A percentile compares a stretch with the other conserved stretches of the same genome.
phyloP scores from a whole-genome alignment of 2,888 invertebrate species.

The Cheilosia scutellata region DNA sequence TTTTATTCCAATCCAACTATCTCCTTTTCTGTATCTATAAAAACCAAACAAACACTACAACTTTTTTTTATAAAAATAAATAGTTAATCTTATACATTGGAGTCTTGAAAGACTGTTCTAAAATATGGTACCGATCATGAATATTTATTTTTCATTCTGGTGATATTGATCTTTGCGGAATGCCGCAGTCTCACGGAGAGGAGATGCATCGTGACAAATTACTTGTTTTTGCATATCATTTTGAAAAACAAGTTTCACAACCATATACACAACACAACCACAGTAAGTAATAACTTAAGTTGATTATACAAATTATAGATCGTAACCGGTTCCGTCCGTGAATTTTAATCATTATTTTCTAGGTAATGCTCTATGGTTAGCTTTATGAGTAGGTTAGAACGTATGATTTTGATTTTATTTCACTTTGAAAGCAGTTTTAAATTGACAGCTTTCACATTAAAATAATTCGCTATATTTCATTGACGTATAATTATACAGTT shows the following conservation, averaged over 20 bases:
- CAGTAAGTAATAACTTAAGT: slow-evolving; percentile 19
- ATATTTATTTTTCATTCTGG: slow-evolving; percentile 15
- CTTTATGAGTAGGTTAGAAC: no score
- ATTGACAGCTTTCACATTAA: no score
- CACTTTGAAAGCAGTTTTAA: no score
- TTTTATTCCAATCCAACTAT: no score
- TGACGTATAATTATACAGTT: no score
- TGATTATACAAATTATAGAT: slow-evolving; percentile 25
- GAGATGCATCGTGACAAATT: slow-evolving; percentile 58
- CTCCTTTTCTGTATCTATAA: background rate
- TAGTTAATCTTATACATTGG: background rate
- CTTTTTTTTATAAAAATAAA: background rate
- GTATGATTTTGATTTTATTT: no score
- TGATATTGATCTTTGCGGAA: slow-evolving; percentile 41
- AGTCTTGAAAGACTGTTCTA: background rate
- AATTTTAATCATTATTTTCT: background rate
- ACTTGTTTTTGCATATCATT: slow-evolving; percentile 50
- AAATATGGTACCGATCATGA: slow-evolving; percentile 16
- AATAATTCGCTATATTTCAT: no score
- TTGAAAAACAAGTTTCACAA: slow-evolving; percentile 43
- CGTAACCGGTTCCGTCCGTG: slow-evolving; percentile 16
- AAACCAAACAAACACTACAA: background rate
- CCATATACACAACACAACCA: background rate
- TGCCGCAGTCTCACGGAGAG: slow-evolving; percentile 29
- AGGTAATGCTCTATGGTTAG: background rate